phyloP scores from a whole-genome alignment of 2,797 vertebrate species.

The Girardinus metallicus region DNA sequence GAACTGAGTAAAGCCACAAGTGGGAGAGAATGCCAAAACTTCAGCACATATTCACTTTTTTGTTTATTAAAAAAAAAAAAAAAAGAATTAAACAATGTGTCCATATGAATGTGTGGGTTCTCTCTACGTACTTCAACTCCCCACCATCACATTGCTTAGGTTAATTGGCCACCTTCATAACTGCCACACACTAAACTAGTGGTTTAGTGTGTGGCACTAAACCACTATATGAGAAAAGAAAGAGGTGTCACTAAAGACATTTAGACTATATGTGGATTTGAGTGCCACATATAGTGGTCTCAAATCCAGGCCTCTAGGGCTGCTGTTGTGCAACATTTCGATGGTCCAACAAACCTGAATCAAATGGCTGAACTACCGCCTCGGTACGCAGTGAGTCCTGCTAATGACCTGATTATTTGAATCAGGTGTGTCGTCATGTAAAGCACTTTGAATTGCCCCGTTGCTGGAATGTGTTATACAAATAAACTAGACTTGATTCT shows the following conservation, averaged over 20 bases:
- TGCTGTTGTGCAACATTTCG: neutral
- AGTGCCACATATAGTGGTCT: no score
- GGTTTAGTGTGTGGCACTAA: no score
- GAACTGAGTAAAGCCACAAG: neutral
- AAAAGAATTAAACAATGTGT: neutral
- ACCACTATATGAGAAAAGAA: no score
- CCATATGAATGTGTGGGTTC: neutral
- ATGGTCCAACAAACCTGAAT: neutral
- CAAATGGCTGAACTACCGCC: neutral
- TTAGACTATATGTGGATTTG: no score
- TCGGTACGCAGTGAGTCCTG: neutral
- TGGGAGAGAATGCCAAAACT: neutral
- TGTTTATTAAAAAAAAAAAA: no score
- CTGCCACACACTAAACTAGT: neutral
- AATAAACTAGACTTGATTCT: no score
- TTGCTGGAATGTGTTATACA: no score
- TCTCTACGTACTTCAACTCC: neutral
- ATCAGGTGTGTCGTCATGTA: neutral
- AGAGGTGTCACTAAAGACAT: no score
- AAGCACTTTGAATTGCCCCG: neutral
- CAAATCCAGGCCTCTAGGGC: neutral
- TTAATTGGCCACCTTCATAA: neutral
- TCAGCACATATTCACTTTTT: neutral
- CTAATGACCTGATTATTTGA: no score
- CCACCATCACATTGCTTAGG: neutral